Evolutionary conservation across 2,888 invertebrate species (phyloP).

Genomic region (Archips xylosteana): DNA sequence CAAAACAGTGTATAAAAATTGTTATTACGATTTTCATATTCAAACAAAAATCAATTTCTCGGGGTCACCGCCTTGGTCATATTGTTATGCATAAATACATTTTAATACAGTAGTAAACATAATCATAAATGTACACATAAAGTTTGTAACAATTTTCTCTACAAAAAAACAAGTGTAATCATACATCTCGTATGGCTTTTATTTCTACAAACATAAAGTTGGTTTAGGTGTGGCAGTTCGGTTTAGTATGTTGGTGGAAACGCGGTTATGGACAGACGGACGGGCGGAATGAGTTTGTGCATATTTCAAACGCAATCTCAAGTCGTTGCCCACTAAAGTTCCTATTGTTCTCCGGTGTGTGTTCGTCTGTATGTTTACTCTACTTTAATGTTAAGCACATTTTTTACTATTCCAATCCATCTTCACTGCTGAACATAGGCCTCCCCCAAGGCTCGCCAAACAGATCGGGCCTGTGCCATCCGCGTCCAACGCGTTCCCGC

Average conservation of each 20-base stretch:
- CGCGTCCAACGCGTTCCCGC: too few relatives aligned
- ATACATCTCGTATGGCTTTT: constrained; percentile 36
- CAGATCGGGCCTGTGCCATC: too few relatives aligned
- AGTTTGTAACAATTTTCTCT: constrained; percentile 50
- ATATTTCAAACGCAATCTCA: constrained; percentile 83
- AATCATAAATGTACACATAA: constrained; percentile 49
- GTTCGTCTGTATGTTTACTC: constrained; percentile 58
- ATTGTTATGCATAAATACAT: constrained; percentile 73
- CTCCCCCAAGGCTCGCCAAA: too few relatives aligned
- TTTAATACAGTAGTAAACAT: constrained; percentile 60
- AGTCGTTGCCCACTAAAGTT: constrained; percentile 75
- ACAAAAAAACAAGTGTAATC: constrained; percentile 38
- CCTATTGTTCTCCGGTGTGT: constrained; percentile 72
- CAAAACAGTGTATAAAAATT: constrained; percentile 36
- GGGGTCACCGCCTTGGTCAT: constrained; percentile 67
- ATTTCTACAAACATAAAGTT: constrained; percentile 8
- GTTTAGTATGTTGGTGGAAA: constrained; percentile 52
- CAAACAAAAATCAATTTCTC: constrained; percentile 68
- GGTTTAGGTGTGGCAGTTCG: constrained; percentile 34
- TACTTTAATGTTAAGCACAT: constrained; percentile 47
- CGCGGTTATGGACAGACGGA: constrained; percentile 72
- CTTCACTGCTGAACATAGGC: background rate
- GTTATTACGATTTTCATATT: background rate
- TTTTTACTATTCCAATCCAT: background rate
- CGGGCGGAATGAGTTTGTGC: constrained; percentile 81